Evolutionary conservation across 2,888 invertebrate species (phyloP), one percentile per base, ranked within the genome.

Genomic region (Cheilosia vernalis): DNA sequence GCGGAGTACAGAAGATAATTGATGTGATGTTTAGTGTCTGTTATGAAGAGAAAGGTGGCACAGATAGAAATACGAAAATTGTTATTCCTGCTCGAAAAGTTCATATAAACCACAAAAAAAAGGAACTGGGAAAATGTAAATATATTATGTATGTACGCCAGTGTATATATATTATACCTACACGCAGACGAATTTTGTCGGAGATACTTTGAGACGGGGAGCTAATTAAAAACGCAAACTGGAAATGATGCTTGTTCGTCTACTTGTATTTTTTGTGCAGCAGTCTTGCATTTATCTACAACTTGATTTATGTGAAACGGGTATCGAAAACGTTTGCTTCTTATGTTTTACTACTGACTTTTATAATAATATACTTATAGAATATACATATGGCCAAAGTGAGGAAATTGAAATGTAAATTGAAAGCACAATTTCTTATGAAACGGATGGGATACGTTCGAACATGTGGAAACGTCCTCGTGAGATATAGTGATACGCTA

Each of bases 181-280:
- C 24, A 24, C 55, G 47, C 24, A 74, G 44, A 80, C 61, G 74
- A 49, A 64, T 81, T 81, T 85, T 49, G 69, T 70, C 58, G 77
- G 66, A 51, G 69, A 80, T 63, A 51, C 81, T 63, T 67, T 69
- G 56, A 61, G 74, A 81, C 33, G 72, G 61, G 76, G 66, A 85
- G 85, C 85, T 85, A 85, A 85, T 85, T 85, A 85, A 85, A 85
- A 85, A 85, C 85, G 76, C 85, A 77, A 85, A 81, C 85, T 85
- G 76, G 81, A 85, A 85, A 85, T 85, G 70, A 81, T 81, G 76
- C 81, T 81, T 76, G 85, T 81, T 85, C 72, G 66, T 81, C 61
- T 80, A 69, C n/a, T 61, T 79, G 55, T 53, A 37, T 13, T 64
- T 72, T 64, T 67, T 56, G 47, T 81, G 76, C 73, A 63, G 80